A percentile compares a stretch with the other conserved stretches of the same genome.
Conservation (phyloP, 2,113 vertebrate genomes). For the Elephantulus edwardii region DNA sequence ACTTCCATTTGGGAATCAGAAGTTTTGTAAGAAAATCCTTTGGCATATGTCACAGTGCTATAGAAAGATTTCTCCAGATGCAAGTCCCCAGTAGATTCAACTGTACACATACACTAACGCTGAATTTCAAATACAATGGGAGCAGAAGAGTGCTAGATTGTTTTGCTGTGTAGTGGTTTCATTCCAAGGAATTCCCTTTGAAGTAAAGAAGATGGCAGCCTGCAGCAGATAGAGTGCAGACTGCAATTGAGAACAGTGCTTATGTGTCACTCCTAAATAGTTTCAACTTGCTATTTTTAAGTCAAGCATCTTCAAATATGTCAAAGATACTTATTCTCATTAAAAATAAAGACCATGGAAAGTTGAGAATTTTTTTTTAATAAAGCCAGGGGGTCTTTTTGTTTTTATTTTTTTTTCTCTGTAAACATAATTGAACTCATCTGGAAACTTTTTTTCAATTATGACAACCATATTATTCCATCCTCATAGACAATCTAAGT, state of each 20-base stretch:
- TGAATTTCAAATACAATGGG: background rate
- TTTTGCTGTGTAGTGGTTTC: background rate
- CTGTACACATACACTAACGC: background rate
- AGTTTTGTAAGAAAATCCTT: background rate
- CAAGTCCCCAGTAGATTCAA: background rate
- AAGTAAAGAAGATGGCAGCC: slow-evolving; percentile 21
- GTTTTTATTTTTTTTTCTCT: slow-evolving; percentile 34
- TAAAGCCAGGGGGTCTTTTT: too few relatives aligned
- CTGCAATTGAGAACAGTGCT: background rate
- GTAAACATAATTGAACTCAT: slow-evolving; percentile 16
- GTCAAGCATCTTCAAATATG: slow-evolving; percentile 37
- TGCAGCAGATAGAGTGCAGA: background rate
- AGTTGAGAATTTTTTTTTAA: slow-evolving; percentile 21
- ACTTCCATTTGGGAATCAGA: background rate
- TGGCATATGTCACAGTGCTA: background rate
- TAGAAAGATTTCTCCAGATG: background rate
- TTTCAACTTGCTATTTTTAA: slow-evolving; percentile 66
- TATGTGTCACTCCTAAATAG: slow-evolving; percentile 23
- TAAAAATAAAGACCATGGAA: slow-evolving; percentile 53
- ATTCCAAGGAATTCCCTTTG: slow-evolving; percentile 45
- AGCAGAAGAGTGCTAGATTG: background rate
- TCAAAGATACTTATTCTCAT: slow-evolving; percentile 65
- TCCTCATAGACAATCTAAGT: background rate
- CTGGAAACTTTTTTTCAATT: slow-evolving; percentile 48
- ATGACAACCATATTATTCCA: slow-evolving; percentile 49